Evolutionary conservation across 2,888 invertebrate species (phyloP).

Genomic region (Parnassius smintheus): DNA sequence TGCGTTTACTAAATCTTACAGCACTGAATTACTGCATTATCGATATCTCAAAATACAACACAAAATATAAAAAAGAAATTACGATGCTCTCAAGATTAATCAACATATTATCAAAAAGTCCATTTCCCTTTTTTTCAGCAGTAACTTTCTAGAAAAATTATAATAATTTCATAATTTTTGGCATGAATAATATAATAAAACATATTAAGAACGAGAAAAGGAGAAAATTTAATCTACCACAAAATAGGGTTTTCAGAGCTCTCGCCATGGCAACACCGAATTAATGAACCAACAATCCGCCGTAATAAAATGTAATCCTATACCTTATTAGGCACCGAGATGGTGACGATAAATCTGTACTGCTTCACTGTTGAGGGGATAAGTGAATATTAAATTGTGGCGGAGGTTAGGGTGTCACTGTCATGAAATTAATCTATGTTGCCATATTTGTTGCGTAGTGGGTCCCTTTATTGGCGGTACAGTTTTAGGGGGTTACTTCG

Average conservation of each 20-base stretch:
- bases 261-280: conserved; percentile 24
- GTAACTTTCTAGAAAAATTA: no score
- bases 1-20: no score
- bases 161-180: no score
- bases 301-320: conserved; percentile 29
- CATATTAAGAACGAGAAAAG: conserved; percentile 6
- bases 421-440: conserved; percentile 28
- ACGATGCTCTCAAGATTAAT: no score
- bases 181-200: conserved; percentile 1
- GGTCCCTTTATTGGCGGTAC: conserved; percentile 24
- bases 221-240: conserved; percentile 20
- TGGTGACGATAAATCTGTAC: conserved; percentile 28
- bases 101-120: no score
- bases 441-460: conserved; percentile 26
- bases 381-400: conserved; percentile 28
- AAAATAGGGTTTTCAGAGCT: conserved; percentile 12
- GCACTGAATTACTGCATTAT: no score
- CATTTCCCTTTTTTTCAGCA: no score
- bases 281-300: conserved; percentile 27
- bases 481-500: conserved; percentile 12
- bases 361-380: conserved; percentile 23
- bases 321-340: conserved; percentile 27
- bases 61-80: no score
- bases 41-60: no score
- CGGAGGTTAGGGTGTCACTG: conserved; percentile 26